Conservation (phyloP, 2,797 vertebrate species). For the Falco concolor region DNA sequence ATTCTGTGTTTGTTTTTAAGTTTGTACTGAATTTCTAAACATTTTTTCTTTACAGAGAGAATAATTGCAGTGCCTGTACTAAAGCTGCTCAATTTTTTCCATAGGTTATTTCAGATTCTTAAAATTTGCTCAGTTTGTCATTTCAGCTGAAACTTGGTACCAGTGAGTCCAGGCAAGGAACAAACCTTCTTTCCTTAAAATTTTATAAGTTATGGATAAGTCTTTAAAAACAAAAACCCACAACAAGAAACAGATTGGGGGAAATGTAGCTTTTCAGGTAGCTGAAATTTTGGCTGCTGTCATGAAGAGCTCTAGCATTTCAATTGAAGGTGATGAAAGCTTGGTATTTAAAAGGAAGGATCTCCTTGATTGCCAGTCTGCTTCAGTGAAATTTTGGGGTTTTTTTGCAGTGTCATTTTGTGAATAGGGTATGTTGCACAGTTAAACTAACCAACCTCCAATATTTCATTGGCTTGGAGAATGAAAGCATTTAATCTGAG, state of each 20-base stretch:
- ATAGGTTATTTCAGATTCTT: neutral
- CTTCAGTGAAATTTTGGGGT: neutral
- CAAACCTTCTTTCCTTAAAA: neutral
- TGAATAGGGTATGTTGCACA: neutral
- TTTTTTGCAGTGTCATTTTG: neutral
- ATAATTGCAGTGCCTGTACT: neutral
- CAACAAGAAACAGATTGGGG: neutral
- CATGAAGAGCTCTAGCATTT: neutral
- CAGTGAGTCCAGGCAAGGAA: neutral
- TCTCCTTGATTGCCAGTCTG: neutral
- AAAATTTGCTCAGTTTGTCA: neutral
- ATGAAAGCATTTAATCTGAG: neutral
- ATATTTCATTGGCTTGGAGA: neutral
- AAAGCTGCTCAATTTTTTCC: neutral
- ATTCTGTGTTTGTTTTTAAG: neutral
- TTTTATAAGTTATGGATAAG: neutral
- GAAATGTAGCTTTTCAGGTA: slow-evolving; percentile 24
- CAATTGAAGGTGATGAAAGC: slow-evolving; percentile 8
- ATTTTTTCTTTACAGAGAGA: neutral
- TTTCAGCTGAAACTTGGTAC: neutral
- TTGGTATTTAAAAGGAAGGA: neutral
- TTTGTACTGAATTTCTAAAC: neutral
- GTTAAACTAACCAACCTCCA: neutral
- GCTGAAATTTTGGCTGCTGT: neutral
- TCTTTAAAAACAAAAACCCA: neutral